These are phyloP conservation scores for Drosophila tsacasi DNA, from an alignment of 1,140 invertebrate species.

Conservation along the genomic window DNA sequence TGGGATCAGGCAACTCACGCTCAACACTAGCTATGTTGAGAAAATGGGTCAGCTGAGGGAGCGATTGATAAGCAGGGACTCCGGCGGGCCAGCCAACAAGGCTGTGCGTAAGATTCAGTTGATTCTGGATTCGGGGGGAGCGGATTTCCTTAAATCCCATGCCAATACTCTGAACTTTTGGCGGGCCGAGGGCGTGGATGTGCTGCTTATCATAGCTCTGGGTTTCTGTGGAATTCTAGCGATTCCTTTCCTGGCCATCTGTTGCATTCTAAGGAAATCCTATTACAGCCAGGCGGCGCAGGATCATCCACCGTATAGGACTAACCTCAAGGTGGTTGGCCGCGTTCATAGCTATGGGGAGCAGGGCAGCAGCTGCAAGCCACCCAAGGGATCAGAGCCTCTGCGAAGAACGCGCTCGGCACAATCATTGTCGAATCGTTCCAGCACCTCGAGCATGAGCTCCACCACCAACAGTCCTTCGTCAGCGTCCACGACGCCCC, in stretches of 20 bases:
- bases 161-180: slow-evolving; percentile 84
- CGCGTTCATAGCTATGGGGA: slow-evolving; percentile 65
- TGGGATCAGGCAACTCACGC: slow-evolving; percentile 69
- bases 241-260: slow-evolving; percentile 75
- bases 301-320: slow-evolving; percentile 46
- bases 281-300: slow-evolving; percentile 67
- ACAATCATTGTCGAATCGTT: slow-evolving; percentile 64
- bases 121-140: slow-evolving; percentile 86
- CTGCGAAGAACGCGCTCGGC: slow-evolving; percentile 63
- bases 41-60: slow-evolving; percentile 82
- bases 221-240: slow-evolving; percentile 69
- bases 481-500: slow-evolving; percentile 58
- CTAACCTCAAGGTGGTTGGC: slow-evolving; percentile 53
- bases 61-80: slow-evolving; percentile 53
- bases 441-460: slow-evolving; percentile 62
- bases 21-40: slow-evolving; percentile 67
- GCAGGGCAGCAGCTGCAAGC: slow-evolving; percentile 38
- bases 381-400: slow-evolving; percentile 34
- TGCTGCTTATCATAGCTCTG: slow-evolving; percentile 73
- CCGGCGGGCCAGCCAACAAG: slow-evolving; percentile 59
- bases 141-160: slow-evolving; percentile 84
- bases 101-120: slow-evolving; percentile 87
- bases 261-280: slow-evolving; percentile 70
- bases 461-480: slow-evolving; percentile 59
- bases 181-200: slow-evolving; percentile 85